phyloP scores from a whole-genome alignment of 2,797 vertebrate genomes.

The Hirundo rustica region DNA sequence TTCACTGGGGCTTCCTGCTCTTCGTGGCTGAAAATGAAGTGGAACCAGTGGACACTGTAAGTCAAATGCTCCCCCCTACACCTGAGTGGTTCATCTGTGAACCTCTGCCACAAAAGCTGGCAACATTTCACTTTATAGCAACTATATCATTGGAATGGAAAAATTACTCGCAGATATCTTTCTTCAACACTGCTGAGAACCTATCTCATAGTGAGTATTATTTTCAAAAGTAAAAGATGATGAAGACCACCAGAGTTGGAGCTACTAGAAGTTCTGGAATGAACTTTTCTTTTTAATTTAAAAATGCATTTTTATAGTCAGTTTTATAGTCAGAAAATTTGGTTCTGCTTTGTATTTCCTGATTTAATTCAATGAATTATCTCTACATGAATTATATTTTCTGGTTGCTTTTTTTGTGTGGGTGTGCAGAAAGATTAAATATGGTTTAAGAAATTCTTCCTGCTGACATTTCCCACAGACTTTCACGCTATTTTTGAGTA shows the following conservation, averaged over 20 bases:
- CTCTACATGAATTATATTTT: background rate
- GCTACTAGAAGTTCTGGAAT: background rate
- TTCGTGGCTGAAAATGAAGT: background rate
- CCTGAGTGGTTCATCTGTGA: background rate
- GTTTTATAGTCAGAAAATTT: background rate
- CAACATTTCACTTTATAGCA: background rate
- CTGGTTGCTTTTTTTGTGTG: background rate
- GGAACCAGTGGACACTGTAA: background rate
- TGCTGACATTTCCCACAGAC: slow-evolving; percentile 10
- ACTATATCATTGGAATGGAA: background rate
- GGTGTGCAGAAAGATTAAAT: background rate
- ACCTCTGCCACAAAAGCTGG: background rate
- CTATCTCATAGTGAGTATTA: background rate
- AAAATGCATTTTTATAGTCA: background rate
- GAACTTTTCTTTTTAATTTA: background rate
- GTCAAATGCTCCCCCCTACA: background rate
- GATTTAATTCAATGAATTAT: background rate
- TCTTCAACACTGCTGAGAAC: background rate
- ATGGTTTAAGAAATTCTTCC: background rate
- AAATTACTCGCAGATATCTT: background rate
- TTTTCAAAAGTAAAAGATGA: background rate
- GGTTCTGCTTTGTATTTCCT: background rate
- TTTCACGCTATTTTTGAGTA: background rate
- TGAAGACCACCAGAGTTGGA: background rate
- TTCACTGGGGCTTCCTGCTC: background rate